phyloP scores from a whole-genome alignment of 2,888 invertebrate species.

The Meliscaeva auricollis region DNA sequence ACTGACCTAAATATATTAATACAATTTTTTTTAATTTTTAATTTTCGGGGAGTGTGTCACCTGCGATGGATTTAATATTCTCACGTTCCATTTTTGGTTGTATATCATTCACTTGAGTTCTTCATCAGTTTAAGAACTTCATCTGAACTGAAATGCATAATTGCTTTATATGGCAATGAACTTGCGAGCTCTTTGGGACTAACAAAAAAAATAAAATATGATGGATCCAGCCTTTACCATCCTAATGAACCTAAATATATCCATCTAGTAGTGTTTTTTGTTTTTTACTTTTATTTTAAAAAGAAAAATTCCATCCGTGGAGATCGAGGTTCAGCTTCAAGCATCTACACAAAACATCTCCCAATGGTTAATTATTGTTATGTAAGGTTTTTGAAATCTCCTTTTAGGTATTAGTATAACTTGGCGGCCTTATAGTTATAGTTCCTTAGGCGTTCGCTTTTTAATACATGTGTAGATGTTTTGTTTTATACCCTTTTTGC shows the following conservation, averaged over 20 bases:
- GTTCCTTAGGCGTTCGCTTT: constrained; percentile 41
- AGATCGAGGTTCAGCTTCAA: constrained; percentile 9
- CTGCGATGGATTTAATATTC: constrained; percentile 37
- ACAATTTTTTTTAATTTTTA: constrained; percentile 27
- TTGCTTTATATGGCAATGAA: constrained; percentile 63
- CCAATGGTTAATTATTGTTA: constrained; percentile 49
- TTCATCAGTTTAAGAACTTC: not conserved
- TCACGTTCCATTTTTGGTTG: constrained; percentile 28
- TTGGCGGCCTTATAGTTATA: constrained; percentile 27
- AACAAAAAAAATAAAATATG: not conserved
- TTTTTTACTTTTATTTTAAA: constrained; percentile 25
- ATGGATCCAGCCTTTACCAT: not conserved
- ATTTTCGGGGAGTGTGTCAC: constrained; percentile 58
- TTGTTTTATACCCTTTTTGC: constrained; percentile 45
- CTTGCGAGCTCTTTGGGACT: constrained; percentile 47
- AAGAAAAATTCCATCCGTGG: constrained; percentile 33
- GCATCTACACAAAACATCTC: constrained; percentile 30
- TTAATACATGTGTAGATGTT: constrained; percentile 42
- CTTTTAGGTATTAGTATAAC: constrained; percentile 58
- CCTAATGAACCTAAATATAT: not conserved
- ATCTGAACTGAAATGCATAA: constrained; percentile 42
- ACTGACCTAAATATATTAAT: constrained; percentile 63
- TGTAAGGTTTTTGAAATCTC: too few relatives aligned
- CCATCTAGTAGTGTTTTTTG: not conserved
- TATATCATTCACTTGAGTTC: constrained; percentile 36